phyloP scores from a whole-genome alignment of 1,140 invertebrate genomes.

The Leptonema lineaticorne region DNA sequence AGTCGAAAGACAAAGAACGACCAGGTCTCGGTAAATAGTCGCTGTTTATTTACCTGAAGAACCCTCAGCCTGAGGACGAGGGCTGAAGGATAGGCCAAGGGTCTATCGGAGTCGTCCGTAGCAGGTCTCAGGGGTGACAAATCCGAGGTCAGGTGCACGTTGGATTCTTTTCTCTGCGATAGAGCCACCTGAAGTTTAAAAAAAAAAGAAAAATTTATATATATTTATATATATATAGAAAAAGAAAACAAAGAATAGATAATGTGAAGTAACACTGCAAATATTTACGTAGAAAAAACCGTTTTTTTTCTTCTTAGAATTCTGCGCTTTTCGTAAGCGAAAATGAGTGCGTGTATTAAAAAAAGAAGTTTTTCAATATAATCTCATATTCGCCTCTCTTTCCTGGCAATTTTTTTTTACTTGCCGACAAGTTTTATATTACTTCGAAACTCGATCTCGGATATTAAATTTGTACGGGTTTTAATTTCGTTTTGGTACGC shows the following conservation, averaged over 20 bases:
- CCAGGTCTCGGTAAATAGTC: neutral
- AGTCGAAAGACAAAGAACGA: too few species aligned
- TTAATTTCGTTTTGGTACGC: neutral
- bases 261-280: neutral
- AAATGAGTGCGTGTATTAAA: too few species aligned
- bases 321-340: too few species aligned
- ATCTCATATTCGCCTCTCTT: neutral
- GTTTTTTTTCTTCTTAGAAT: too few species aligned
- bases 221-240: too few species aligned
- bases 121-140: conserved; percentile 39
- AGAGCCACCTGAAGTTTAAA: conserved; percentile 51
- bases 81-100: conserved; percentile 56
- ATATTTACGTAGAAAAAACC: too few species aligned
- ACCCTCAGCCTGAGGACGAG: conserved; percentile 58
- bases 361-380: neutral
- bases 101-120: conserved; percentile 45
- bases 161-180: conserved; percentile 52
- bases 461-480: neutral
- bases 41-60: conserved; percentile 52
- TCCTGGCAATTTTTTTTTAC: too few species aligned
- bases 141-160: conserved; percentile 50
- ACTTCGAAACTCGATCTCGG: neutral
- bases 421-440: neutral
- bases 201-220: too few species aligned
- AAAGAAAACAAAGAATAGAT: neutral